Conservation (phyloP, 2,888 invertebrate genomes). For the Micoletzkya japonica region DNA sequence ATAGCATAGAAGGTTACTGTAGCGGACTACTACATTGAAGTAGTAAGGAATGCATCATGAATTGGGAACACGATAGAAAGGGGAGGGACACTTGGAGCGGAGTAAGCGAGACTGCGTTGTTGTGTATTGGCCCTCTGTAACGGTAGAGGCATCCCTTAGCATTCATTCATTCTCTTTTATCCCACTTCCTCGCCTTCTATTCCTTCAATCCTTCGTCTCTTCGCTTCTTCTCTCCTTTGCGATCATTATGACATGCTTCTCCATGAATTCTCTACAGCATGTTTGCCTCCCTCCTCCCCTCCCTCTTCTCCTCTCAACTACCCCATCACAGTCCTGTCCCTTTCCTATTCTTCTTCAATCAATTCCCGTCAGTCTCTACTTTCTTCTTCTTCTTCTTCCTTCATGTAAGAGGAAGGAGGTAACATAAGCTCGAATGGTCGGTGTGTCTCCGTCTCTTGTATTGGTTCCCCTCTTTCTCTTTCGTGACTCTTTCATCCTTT, state of each 20-base stretch:
- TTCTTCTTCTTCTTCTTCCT: not conserved
- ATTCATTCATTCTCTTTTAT: too few relatives aligned
- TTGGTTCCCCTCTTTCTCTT: not conserved
- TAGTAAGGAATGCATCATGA: too few relatives aligned
- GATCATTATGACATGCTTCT: not conserved
- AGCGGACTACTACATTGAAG: too few relatives aligned
- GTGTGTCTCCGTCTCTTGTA: not conserved
- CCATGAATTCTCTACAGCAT: not conserved
- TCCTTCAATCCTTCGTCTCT: not conserved
- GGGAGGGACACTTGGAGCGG: too few relatives aligned
- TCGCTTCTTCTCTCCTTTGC: not conserved
- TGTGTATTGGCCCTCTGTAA: too few relatives aligned
- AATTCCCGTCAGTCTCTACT: not conserved
- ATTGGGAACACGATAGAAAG: too few relatives aligned
- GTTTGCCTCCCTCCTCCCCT: not conserved
- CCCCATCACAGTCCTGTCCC: not conserved
- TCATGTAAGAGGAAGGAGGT: too few relatives aligned
- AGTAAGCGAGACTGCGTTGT: too few relatives aligned
- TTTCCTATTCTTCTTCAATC: not conserved
- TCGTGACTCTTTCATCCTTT: too few relatives aligned
- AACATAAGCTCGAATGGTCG: too few relatives aligned
- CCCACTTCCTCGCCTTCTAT: not conserved
- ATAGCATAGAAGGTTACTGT: too few relatives aligned
- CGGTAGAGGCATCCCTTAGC: too few relatives aligned
- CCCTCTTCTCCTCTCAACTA: not conserved